A percentile compares a stretch with the other conserved stretches of the same genome.
phyloP scores from a whole-genome alignment of 2,113 vertebrate genomes.

The Anser cygnoides region DNA sequence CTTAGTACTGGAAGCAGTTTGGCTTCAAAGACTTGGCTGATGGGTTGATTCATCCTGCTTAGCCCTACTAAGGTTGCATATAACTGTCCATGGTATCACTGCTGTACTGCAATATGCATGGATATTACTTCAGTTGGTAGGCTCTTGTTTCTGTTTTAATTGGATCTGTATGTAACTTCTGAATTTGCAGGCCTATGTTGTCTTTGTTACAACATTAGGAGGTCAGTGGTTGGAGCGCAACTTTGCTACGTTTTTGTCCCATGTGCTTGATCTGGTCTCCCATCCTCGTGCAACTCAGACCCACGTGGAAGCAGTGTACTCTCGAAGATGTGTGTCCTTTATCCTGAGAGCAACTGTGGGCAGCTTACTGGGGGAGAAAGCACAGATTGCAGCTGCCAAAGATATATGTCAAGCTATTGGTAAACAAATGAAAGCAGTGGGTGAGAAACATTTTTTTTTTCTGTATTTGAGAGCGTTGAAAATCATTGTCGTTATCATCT shows the following conservation, averaged over 20 bases:
- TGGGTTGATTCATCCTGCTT: not conserved
- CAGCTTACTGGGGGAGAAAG: conserved; percentile 94
- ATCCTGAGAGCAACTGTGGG: conserved; percentile 95
- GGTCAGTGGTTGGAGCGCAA: conserved; percentile 98
- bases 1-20: not conserved
- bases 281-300: conserved; percentile 97
- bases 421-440: conserved; percentile 99
- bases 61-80: not conserved
- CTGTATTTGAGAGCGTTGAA: not conserved
- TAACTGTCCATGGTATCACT: not conserved
- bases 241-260: conserved; percentile 94
- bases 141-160: not conserved
- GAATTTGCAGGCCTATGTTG: conserved; percentile 91
- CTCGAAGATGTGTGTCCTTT: conserved; percentile 96
- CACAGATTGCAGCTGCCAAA: conserved; percentile 97
- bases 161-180: not conserved
- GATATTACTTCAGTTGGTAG: not conserved
- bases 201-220: conserved; percentile 94
- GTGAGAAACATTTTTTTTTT: conserved; percentile 79
- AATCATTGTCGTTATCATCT: not conserved
- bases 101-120: not conserved
- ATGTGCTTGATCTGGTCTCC: conserved; percentile 94
- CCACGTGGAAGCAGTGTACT: conserved; percentile 97
- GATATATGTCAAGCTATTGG: conserved; percentile 98
- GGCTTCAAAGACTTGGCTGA: not conserved